Base-by-base conservation (phyloP, 1,140 invertebrate species). In the Tigriopus japonicus region DNA sequence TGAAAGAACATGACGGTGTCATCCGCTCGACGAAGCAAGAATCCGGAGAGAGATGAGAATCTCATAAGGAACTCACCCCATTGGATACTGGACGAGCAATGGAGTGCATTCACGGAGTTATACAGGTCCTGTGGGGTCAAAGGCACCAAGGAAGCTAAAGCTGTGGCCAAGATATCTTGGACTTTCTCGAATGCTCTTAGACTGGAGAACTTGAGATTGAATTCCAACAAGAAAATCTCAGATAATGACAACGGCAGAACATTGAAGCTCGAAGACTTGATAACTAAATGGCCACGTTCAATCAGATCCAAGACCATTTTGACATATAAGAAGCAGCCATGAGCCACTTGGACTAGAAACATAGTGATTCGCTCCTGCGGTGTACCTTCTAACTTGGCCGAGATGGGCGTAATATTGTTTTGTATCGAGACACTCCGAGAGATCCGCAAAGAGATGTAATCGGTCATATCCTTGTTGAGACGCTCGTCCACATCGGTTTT, bases 1-100 rank as follows among this genome's bases (percentile, higher is more conserved):
- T 96, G 91, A 71, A 94, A 93, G 70, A 94, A 92, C 87, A 94
- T 93, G 72, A 88, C 91, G 0, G 88, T 92, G 67, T 87, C 85
- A 71, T 95, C 91, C 59, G 85, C 76, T 49, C 90, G 76, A 68
- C 88, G 87, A 56, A 91, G 84, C 1, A 96, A 75, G 67, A 94
- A 87, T 54, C 85, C 86, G 56, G 82, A 80, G 12, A 90, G 77
- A 61, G 81, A 19, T 9, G 53, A 86, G 66, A 90, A 86, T 68
- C 85, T 78, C 67, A 86, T 81, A 58, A 90, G 76, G 68, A 94
- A 91, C 64, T 91, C 87, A 53, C 86, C 82, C 84, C 87, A 91
- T n/a, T 85, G 80, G 63, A 89, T 69, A 40, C 65, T 64, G 65
- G 84, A 84, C 41, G 80, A 78, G 45, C 84, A 78, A 10, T 80